phyloP scores from a whole-genome alignment of 2,797 vertebrate genomes.

The Trematomus bernacchii region DNA sequence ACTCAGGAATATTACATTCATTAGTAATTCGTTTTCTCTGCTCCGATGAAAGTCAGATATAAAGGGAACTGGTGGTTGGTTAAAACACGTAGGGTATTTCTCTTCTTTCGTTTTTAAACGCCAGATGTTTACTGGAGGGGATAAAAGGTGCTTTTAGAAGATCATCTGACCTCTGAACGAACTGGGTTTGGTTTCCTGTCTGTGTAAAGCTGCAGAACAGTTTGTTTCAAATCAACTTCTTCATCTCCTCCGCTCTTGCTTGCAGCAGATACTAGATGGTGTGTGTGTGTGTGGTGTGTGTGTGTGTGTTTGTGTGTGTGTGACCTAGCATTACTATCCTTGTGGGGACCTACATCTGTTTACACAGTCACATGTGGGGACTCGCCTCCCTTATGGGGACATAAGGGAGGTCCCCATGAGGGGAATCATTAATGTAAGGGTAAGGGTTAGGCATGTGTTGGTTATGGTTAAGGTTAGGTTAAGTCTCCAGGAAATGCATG shows the following conservation, averaged over 20 bases:
- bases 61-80: constrained; percentile 20
- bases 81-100: constrained; percentile 37
- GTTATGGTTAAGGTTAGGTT: too few species aligned
- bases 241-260: not conserved
- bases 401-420: too few species aligned
- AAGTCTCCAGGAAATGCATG: too few species aligned
- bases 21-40: not conserved
- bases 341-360: too few species aligned
- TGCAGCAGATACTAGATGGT: not conserved
- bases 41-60: not conserved
- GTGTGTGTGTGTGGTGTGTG: not conserved
- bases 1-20: not conserved
- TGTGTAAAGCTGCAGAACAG: not conserved
- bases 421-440: too few species aligned
- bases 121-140: constrained; percentile 8
- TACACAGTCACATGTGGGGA: too few species aligned
- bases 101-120: constrained; percentile 5
- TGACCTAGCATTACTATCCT: too few species aligned
- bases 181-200: constrained; percentile 63
- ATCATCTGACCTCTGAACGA: constrained; percentile 26
- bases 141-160: constrained; percentile 11
- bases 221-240: not conserved
- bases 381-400: too few species aligned
- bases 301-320: too few species aligned
- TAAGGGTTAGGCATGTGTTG: too few species aligned